These are phyloP conservation scores for Conopomorpha cramerella DNA, from an alignment of 1,140 invertebrate genomes.

Conservation along the genomic window DNA sequence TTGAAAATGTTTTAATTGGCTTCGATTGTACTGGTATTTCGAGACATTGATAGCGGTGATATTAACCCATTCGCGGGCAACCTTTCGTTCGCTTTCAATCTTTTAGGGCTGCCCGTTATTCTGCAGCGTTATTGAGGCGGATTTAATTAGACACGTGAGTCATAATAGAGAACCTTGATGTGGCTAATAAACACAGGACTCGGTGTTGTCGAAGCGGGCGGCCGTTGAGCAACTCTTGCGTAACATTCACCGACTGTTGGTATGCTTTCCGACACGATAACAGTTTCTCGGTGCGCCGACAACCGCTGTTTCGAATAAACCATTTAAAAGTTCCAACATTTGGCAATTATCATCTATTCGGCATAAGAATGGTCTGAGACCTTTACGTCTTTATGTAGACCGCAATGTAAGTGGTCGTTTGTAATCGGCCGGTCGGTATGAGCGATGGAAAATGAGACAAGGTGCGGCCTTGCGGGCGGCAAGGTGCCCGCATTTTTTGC, in stretches of 20 bases:
- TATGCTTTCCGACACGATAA: constrained; percentile 10
- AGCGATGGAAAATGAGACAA: constrained; percentile 27
- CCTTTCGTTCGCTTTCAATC: too few species aligned
- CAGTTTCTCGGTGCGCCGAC: too few species aligned
- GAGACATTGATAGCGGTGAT: constrained; percentile 10
- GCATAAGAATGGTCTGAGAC: too few species aligned
- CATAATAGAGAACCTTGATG: constrained; percentile 19
- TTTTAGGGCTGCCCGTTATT: too few species aligned
- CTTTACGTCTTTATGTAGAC: too few species aligned
- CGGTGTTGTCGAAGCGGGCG: constrained; percentile 8
- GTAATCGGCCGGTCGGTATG: constrained; percentile 10
- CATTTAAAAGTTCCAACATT: too few species aligned
- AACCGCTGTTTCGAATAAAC: too few species aligned
- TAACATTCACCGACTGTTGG: constrained; percentile 10
- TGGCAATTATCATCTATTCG: too few species aligned
- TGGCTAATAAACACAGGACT: constrained; percentile 11
- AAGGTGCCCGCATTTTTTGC: constrained; percentile 42
- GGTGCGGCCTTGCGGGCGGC: constrained; percentile 25
- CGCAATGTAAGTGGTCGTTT: constrained; percentile 1
- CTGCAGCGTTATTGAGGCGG: too few species aligned
- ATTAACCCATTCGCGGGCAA: constrained; percentile 15
- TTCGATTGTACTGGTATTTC: constrained; percentile 11
- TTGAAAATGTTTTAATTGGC: constrained; percentile 25
- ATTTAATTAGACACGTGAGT: constrained; percentile 16
- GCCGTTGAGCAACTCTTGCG: constrained; percentile 14